Conservation (phyloP, 2,888 invertebrate genomes). For the Eupelmus urozonus region DNA sequence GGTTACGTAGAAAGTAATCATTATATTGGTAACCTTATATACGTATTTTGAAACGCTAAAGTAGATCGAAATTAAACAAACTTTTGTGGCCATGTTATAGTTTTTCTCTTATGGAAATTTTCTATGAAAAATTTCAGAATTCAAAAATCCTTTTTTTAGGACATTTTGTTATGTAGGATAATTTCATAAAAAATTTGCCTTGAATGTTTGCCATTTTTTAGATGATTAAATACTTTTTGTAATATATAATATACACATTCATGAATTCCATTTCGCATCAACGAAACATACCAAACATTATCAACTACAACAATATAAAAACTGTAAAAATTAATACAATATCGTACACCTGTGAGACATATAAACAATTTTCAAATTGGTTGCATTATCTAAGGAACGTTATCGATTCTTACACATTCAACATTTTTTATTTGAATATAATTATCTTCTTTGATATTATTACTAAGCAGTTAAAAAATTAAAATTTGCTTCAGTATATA, state of each 20-base stretch:
- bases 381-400: slow-evolving; percentile 49
- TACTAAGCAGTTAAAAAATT: too few species aligned
- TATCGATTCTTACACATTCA: slow-evolving; percentile 43
- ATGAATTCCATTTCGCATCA: slow-evolving; percentile 57
- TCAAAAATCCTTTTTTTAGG: background rate
- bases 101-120: background rate
- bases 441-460: too few species aligned
- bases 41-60: too few species aligned
- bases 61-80: slow-evolving; percentile 4
- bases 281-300: slow-evolving; percentile 53
- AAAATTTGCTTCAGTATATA: too few species aligned
- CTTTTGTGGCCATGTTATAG: slow-evolving; percentile 15
- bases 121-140: slow-evolving; percentile 5
- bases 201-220: too few species aligned
- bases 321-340: slow-evolving; percentile 50
- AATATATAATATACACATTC: slow-evolving; percentile 52
- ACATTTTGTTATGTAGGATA: too few species aligned
- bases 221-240: slow-evolving; percentile 31
- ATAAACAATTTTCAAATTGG: slow-evolving; percentile 47
- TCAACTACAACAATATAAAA: slow-evolving; percentile 55
- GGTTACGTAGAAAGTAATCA: slow-evolving; percentile 17
- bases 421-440: slow-evolving; percentile 26
- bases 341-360: slow-evolving; percentile 37
- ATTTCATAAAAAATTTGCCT: slow-evolving; percentile 7
- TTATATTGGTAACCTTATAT: background rate